These are phyloP conservation scores for Mustelus asterias DNA, from an alignment of 2,113 vertebrate species.

Conservation along the genomic window DNA sequence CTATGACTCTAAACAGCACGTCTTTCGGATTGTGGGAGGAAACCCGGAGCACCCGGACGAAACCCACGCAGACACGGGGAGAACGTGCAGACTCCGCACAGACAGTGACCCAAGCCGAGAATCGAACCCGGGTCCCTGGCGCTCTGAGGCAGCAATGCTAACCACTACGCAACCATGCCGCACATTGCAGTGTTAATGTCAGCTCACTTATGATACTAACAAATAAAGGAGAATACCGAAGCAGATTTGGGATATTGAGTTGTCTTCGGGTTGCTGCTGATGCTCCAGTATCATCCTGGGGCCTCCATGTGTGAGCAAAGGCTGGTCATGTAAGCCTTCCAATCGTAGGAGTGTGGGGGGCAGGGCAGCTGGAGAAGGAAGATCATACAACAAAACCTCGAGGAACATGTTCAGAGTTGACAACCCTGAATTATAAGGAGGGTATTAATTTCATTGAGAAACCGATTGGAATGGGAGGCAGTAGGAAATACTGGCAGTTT, in stretches of 20 bases:
- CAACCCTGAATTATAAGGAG: not conserved
- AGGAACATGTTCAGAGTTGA: not conserved
- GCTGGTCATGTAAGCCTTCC: not conserved
- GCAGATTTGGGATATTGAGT: not conserved
- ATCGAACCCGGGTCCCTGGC: no score
- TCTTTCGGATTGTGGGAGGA: no score
- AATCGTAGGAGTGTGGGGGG: not conserved
- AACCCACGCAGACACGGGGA: no score
- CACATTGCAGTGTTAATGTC: no score
- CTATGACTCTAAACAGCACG: no score
- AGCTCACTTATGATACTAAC: no score
- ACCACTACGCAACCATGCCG: no score
- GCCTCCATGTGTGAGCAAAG: not conserved
- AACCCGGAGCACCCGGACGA: no score
- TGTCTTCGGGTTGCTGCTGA: not conserved
- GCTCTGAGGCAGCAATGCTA: no score
- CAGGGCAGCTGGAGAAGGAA: not conserved
- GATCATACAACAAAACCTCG: not conserved
- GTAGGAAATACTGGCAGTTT: not conserved
- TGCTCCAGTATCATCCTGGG: not conserved
- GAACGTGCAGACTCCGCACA: no score
- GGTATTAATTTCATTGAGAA: not conserved
- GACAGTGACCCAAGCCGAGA: no score
- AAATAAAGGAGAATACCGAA: not conserved
- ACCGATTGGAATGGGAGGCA: not conserved